Evolutionary conservation across 2,797 vertebrate genomes (phyloP), one percentile per base, ranked within the genome.

Genomic region (Ispidina lecontei): DNA sequence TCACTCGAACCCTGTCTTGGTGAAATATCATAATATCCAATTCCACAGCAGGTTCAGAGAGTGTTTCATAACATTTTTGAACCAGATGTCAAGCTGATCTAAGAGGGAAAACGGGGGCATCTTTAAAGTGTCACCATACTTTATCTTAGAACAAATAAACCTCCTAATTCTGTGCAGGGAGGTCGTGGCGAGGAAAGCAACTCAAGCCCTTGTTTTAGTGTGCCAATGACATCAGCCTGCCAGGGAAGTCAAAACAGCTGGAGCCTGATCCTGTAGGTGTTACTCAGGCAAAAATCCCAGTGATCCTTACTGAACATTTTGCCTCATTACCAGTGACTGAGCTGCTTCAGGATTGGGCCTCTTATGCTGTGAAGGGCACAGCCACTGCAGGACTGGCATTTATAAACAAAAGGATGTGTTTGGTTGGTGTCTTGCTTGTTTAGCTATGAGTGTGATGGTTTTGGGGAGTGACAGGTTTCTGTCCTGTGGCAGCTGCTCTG

Each of bases 51-150:
- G 94, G 65, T 86, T 93, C 31, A 22, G 62, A 41, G 94, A 95
- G 94, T 96, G 97, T 97, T 97, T 97, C 95, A 97, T 97, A 96
- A 96, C 28, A 28, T 26, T 84, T 94, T n/a, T 43, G 94, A 95
- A 93, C 67, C 87, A 87, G 89, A 84, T 81, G 92, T 94, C 93
- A 94, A 16, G 69, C 72, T 84, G 89, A 97, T 96, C 95, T 93
- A 86, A 95, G 88, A 31, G 63, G 78, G 63, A 76, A 77, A 86
- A 80, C 4, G 44, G 77, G 72, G 76, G 83, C 65, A 91, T 93
- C 93, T 91, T 73, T 94, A 84, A 69, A 65, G 58, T 67, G 56
- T 85, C 85, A 83, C 89, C 35, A 3, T 19, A 18, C 77, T 94
- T 96, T 96, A 93, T 94, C 93, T 87, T 52, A 84, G 93, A 96